Percentiles rank a stretch among this genome's conserved stretches.
Evolutionary conservation across 2,113 vertebrate species (phyloP).

Genomic region (Agapornis roseicollis): DNA sequence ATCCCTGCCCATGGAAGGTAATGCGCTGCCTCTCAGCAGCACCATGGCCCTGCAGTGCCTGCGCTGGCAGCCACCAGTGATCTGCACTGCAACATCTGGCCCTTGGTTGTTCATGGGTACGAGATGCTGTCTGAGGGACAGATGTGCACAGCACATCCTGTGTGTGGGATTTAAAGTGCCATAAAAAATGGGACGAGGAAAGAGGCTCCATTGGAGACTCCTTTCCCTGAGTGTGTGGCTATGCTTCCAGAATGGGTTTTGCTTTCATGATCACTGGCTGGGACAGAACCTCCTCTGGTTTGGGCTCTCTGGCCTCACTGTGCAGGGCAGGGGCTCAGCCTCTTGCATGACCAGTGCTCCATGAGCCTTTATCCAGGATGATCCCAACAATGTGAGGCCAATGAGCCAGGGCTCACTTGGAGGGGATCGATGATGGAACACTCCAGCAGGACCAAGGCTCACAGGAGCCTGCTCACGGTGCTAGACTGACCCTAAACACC

Average conservation of each 20-base stretch:
- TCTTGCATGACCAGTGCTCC: background rate
- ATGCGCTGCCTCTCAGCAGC: accelerated
- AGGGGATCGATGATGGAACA: background rate
- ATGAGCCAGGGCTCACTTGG: background rate
- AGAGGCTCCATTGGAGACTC: accelerated
- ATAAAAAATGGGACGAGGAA: background rate
- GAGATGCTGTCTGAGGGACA: background rate
- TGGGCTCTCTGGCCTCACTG: accelerated
- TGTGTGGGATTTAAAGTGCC: background rate
- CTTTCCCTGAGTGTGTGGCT: accelerated
- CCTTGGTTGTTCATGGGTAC: background rate
- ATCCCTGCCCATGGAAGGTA: background rate
- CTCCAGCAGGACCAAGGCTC: accelerated
- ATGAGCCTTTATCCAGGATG: background rate
- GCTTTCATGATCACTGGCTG: accelerated
- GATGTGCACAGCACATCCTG: accelerated
- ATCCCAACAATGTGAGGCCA: background rate
- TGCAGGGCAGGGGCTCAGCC: background rate
- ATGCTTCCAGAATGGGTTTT: background rate
- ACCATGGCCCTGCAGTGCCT: background rate
- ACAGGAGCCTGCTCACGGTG: background rate
- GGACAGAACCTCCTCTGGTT: background rate
- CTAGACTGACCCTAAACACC: background rate
- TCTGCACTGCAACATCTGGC: background rate
- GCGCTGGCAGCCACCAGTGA: background rate